A percentile compares a stretch with the other conserved stretches of the same genome.
These are phyloP conservation scores for Xiphophorus birchmanni DNA, from an alignment of 2,797 vertebrate species.

Conservation along the genomic window DNA sequence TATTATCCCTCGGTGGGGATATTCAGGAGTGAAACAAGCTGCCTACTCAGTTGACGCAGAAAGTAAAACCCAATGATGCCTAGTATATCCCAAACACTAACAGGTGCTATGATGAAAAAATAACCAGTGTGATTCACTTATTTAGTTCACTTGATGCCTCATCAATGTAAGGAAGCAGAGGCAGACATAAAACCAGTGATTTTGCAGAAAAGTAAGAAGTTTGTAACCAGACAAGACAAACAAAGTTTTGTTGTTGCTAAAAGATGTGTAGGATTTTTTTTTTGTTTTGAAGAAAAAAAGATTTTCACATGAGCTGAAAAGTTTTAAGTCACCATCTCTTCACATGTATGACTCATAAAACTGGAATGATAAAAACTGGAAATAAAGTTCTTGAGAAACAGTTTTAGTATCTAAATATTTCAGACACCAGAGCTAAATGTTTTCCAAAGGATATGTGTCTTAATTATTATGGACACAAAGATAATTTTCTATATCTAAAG, in stretches of 20 bases:
- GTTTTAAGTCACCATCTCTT: not conserved
- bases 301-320: not conserved
- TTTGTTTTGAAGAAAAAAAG: not conserved
- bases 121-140: not conserved
- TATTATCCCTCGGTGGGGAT: not conserved
- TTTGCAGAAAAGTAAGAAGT: not conserved
- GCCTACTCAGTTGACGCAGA: too few relatives aligned
- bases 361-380: not conserved
- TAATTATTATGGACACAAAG: not conserved
- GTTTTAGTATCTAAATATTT: not conserved
- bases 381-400: not conserved
- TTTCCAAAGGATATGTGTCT: not conserved
- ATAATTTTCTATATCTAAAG: not conserved
- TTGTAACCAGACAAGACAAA: not conserved
- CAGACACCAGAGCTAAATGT: not conserved
- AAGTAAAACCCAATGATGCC: not conserved
- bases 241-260: not conserved
- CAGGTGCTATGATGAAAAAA: not conserved
- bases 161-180: too few relatives aligned
- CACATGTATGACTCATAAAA: not conserved
- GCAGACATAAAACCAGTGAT: not conserved
- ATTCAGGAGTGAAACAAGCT: not conserved
- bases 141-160: not conserved
- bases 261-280: not conserved
- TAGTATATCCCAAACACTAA: not conserved